Evolutionary conservation across 2,888 invertebrate genomes (phyloP).

Genomic region (Temnothorax ravouxi): DNA sequence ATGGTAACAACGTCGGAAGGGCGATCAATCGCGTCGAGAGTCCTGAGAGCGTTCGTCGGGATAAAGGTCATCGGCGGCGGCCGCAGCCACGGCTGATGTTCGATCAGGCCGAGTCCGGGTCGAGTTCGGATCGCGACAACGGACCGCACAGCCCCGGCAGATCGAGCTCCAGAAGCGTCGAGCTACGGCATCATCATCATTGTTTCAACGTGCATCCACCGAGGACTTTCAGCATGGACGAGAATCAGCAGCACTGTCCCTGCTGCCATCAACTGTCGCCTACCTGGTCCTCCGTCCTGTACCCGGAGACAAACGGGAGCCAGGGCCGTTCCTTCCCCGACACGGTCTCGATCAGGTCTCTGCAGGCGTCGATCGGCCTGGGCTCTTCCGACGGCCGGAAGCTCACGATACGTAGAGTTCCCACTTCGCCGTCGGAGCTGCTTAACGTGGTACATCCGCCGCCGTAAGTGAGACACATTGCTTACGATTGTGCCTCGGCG

Average conservation of each 20-base stretch:
- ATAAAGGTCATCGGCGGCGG: slow-evolving; percentile 59
- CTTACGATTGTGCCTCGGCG: slow-evolving; percentile 51
- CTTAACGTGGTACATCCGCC: slow-evolving; percentile 95
- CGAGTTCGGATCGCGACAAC: slow-evolving; percentile 41
- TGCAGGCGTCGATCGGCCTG: slow-evolving; percentile 93
- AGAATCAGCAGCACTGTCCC: slow-evolving; percentile 71
- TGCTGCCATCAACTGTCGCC: slow-evolving; percentile 70
- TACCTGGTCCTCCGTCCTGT: slow-evolving; percentile 87
- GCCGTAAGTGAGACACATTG: slow-evolving; percentile 89
- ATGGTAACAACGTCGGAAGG: slow-evolving; percentile 69
- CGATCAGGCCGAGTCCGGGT: slow-evolving; percentile 61
- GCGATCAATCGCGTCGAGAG: slow-evolving; percentile 74
- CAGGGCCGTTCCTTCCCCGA: slow-evolving; percentile 86
- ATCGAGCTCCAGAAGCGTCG: slow-evolving; percentile 9
- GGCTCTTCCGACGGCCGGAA: slow-evolving; percentile 95
- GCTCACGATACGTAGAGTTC: slow-evolving; percentile 94
- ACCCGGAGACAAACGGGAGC: slow-evolving; percentile 89
- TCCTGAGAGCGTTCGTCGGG: slow-evolving; percentile 79
- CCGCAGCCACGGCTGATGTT: slow-evolving; percentile 50
- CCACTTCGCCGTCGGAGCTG: slow-evolving; percentile 94
- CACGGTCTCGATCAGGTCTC: slow-evolving; percentile 92
- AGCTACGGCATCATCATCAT: slow-evolving; percentile 72
- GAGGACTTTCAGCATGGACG: slow-evolving; percentile 77
- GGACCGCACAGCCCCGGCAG: slow-evolving; percentile 12
- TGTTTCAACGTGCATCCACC: slow-evolving; percentile 82